Percentiles rank a stretch among this genome's conserved stretches.
Conservation (phyloP, 2,797 vertebrate genomes). For the Sebastes itinus region DNA sequence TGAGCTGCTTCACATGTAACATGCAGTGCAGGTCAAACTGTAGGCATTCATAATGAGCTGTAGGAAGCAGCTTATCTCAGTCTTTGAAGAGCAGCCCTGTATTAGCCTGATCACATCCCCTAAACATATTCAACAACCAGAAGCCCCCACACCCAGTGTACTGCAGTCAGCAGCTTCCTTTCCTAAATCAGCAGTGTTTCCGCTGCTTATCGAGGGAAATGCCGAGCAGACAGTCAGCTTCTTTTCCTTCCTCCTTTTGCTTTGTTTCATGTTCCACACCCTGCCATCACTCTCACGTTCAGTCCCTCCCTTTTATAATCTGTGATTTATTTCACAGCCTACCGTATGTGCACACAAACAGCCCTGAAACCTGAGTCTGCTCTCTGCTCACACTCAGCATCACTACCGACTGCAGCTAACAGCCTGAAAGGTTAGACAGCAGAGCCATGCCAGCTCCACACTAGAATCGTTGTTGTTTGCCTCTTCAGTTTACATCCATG, state of each 20-base stretch:
- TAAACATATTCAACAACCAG: not conserved
- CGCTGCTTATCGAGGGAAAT: conserved; percentile 28
- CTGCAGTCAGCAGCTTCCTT: not conserved
- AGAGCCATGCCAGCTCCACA: not conserved
- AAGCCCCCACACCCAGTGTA: not conserved
- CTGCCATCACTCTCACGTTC: not conserved
- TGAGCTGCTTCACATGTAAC: conserved; percentile 6
- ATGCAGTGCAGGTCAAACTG: not conserved
- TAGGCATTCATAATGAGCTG: not conserved
- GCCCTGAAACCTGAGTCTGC: not conserved
- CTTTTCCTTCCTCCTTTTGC: conserved; percentile 37
- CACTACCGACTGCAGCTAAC: not conserved
- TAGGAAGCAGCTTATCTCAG: not conserved
- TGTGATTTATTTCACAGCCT: not conserved
- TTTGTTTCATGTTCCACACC: conserved; percentile 12
- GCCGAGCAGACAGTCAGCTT: not conserved
- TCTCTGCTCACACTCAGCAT: not conserved
- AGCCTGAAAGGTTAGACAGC: not conserved
- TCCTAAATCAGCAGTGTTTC: not conserved
- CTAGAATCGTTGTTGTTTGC: no score
- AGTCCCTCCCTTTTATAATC: not conserved
- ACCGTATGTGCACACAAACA: not conserved
- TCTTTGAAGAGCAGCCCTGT: not conserved
- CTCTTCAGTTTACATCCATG: no score
- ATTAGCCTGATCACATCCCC: not conserved